phyloP scores from a whole-genome alignment of 2,888 invertebrate genomes.

The Drosophila trichaetosa region DNA sequence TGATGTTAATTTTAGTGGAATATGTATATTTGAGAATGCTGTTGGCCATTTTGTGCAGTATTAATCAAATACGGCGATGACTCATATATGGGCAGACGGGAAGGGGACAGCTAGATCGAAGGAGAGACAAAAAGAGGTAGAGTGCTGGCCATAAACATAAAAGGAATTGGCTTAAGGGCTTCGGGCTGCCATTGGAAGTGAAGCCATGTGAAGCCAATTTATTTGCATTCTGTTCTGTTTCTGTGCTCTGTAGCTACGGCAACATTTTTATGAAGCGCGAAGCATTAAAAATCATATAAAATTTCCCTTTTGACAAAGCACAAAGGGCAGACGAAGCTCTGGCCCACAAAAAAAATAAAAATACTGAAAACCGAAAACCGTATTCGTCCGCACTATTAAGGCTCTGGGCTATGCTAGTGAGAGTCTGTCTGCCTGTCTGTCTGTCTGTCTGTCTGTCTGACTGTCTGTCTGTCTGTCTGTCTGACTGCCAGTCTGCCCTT shows the following conservation, averaged over 20 bases:
- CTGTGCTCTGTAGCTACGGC: conserved; percentile 38
- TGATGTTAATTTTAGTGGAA: conserved; percentile 59
- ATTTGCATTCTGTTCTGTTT: conserved; percentile 52
- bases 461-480: conserved; percentile 7
- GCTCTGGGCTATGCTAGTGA: conserved; percentile 48
- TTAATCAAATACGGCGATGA: conserved; percentile 58
- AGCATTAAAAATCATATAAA: conserved; percentile 75
- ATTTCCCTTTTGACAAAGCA: conserved; percentile 68
- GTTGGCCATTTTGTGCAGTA: conserved; percentile 42
- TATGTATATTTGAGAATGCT: conserved; percentile 26
- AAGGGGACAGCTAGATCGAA: conserved; percentile 1
- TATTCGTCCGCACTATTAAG: conserved; percentile 62
- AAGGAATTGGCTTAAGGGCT: conserved; percentile 70
- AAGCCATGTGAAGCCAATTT: conserved; percentile 64
- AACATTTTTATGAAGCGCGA: conserved; percentile 76
- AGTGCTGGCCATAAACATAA: conserved; percentile 46
- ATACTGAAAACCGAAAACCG: conserved; percentile 16
- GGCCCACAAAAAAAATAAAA: not conserved
- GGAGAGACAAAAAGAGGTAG: not conserved
- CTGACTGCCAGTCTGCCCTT: conserved; percentile 1
- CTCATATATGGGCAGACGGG: conserved; percentile 2
- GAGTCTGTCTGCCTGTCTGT: conserved; percentile 6
- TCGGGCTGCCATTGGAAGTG: conserved; percentile 43
- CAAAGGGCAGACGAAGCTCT: conserved; percentile 45
- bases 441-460: conserved; percentile 6